These are phyloP conservation scores for Rhimphoctona megacephalus DNA, from an alignment of 2,888 invertebrate species.

Conservation along the genomic window DNA sequence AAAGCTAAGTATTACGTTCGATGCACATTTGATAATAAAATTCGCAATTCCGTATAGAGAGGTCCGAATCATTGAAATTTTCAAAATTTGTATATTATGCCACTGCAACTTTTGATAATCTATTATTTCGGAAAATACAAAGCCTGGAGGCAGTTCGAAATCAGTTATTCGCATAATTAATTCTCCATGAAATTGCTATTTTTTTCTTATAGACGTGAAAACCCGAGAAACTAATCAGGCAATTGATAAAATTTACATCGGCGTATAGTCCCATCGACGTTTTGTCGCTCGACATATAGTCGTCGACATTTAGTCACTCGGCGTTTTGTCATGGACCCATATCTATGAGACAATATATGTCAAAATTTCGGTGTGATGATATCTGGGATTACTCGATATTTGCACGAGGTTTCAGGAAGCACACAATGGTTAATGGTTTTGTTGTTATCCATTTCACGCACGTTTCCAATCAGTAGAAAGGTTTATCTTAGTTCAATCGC, in stretches of 20 bases:
- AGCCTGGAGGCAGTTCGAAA: neutral
- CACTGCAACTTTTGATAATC: neutral
- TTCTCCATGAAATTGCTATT: neutral
- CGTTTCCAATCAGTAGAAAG: conserved; percentile 72
- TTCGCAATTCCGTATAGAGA: too few species aligned
- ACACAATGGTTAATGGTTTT: conserved; percentile 59
- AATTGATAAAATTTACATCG: neutral
- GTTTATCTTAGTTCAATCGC: conserved; percentile 68
- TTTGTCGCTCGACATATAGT: too few species aligned
- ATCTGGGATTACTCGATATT: conserved; percentile 60
- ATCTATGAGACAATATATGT: conserved; percentile 19
- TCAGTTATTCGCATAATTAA: neutral
- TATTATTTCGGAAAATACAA: neutral
- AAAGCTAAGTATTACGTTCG: too few species aligned
- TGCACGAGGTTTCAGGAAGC: conserved; percentile 45
- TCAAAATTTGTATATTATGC: too few species aligned
- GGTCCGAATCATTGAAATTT: too few species aligned
- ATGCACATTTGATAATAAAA: too few species aligned
- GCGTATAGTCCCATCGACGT: too few species aligned
- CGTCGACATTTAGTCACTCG: too few species aligned
- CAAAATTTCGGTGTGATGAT: conserved; percentile 55
- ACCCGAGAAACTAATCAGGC: neutral
- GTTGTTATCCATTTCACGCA: conserved; percentile 66
- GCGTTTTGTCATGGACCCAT: too few species aligned
- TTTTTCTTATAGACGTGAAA: neutral